Conservation (phyloP, 92 coral and sea anemone species). For the Virgularia gustaviana region DNA sequence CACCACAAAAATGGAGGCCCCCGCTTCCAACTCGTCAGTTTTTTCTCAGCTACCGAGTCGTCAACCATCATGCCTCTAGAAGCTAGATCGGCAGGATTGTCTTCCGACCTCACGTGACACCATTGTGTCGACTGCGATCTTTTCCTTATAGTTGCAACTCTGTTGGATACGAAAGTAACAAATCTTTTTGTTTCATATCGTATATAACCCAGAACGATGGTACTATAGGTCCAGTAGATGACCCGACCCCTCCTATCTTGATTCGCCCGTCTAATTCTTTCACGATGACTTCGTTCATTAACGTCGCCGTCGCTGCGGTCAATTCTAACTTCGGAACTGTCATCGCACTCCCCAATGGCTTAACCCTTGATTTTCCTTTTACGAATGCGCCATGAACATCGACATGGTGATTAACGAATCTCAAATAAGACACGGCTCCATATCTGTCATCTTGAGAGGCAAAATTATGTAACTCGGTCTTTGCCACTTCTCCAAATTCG, state of each 20-base stretch:
- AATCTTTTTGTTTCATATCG: conserved; percentile 31
- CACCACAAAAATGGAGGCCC: conserved; percentile 49
- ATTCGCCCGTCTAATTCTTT: conserved; percentile 39
- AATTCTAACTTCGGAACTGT: conserved; percentile 43
- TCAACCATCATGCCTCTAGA: conserved; percentile 33
- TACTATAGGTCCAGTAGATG: conserved; percentile 33
- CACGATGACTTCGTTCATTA: conserved; percentile 41
- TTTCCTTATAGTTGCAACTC: conserved; percentile 20
- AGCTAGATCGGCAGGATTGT: too few species aligned
- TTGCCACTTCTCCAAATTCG: conserved; percentile 43
- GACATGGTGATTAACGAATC: conserved; percentile 36
- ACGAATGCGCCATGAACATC: conserved; percentile 36
- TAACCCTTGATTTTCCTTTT: conserved; percentile 47
- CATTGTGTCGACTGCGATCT: conserved; percentile 31
- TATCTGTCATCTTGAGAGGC: conserved; percentile 46
- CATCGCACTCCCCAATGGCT: conserved; percentile 45
- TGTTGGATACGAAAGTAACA: conserved; percentile 30
- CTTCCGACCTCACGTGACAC: too few species aligned
- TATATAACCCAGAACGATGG: conserved; percentile 35
- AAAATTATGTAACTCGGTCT: conserved; percentile 46
- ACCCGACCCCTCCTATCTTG: conserved; percentile 2
- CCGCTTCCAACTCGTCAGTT: conserved; percentile 47
- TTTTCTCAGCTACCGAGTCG: too few species aligned
- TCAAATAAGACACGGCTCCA: conserved; percentile 43
- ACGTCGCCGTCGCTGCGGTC: too few species aligned